phyloP scores from a whole-genome alignment of 2,113 vertebrate species.

The Piliocolobus tephrosceles region DNA sequence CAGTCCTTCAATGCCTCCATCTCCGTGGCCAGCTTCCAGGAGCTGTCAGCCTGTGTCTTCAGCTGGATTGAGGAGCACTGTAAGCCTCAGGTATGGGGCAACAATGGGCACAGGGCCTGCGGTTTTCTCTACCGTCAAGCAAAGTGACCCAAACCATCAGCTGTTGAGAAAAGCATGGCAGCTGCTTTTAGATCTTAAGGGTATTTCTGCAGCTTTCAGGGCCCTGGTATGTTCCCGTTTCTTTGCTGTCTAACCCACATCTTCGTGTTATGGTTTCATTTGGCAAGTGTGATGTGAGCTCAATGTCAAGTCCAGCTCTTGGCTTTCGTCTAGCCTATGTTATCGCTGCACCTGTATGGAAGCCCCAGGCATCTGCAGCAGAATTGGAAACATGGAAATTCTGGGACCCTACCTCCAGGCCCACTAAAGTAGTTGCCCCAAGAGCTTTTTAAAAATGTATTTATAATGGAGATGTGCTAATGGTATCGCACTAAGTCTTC shows the following conservation, averaged over 20 bases:
- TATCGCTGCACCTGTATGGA: neutral
- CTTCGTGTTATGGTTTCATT: neutral
- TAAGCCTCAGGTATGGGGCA: slow-evolving; percentile 93
- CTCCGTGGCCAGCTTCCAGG: slow-evolving; percentile 95
- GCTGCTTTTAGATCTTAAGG: neutral
- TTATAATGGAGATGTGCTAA: neutral
- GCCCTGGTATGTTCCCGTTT: neutral
- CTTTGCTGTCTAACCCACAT: neutral
- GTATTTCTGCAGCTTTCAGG: neutral
- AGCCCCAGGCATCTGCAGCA: neutral
- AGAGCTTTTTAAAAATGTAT: neutral
- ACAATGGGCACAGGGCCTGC: neutral
- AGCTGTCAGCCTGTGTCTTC: slow-evolving; percentile 97
- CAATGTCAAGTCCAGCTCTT: neutral
- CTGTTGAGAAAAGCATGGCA: neutral
- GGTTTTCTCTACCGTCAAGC: neutral
- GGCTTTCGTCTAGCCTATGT: neutral
- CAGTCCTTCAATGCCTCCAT: slow-evolving; percentile 95
- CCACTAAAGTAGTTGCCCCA: neutral
- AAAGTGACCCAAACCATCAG: neutral
- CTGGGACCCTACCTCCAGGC: neutral
- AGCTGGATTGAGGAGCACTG: slow-evolving; percentile 99
- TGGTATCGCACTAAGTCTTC: neutral
- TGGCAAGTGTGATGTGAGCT: neutral
- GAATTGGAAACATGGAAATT: neutral